These are phyloP conservation scores for Enteromius trimaculatus DNA, from an alignment of 2,797 vertebrate species.

Conservation along the genomic window DNA sequence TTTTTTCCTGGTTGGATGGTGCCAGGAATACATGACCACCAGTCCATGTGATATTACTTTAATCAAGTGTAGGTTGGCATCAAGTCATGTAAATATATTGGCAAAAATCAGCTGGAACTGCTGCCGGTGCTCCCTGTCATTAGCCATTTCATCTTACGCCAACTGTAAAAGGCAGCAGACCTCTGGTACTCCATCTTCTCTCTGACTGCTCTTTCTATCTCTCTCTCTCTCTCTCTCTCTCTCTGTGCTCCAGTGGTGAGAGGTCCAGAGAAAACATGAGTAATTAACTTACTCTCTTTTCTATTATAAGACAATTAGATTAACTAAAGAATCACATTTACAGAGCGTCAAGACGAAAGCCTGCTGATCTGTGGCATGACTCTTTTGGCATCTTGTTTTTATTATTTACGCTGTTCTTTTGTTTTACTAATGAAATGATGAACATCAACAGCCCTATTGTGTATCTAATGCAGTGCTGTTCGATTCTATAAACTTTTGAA, in stretches of 20 bases:
- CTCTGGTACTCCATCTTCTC: conserved; percentile 12
- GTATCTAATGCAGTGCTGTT: too few relatives aligned
- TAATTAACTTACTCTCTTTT: conserved; percentile 25
- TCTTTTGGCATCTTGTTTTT: neutral
- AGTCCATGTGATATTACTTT: conserved; percentile 1
- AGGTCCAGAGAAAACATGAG: conserved; percentile 12
- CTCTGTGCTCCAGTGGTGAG: neutral
- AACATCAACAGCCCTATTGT: neutral
- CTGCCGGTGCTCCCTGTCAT: conserved; percentile 17
- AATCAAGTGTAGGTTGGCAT: conserved; percentile 29
- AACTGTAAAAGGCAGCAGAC: conserved; percentile 23
- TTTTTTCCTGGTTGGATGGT: neutral
- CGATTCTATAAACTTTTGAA: too few relatives aligned
- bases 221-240: neutral
- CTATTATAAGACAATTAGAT: conserved; percentile 29
- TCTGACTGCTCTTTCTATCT: conserved; percentile 6
- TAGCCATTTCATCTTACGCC: conserved; percentile 5
- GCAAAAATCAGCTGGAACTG: conserved; percentile 19
- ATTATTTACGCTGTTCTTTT: neutral
- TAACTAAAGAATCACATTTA: conserved; percentile 19
- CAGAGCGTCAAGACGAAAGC: neutral
- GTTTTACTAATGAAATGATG: neutral
- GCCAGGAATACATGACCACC: neutral
- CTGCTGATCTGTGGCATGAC: neutral
- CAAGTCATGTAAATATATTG: conserved; percentile 14